Conservation (phyloP, 2,888 invertebrate species). For the Allygus modestus region DNA sequence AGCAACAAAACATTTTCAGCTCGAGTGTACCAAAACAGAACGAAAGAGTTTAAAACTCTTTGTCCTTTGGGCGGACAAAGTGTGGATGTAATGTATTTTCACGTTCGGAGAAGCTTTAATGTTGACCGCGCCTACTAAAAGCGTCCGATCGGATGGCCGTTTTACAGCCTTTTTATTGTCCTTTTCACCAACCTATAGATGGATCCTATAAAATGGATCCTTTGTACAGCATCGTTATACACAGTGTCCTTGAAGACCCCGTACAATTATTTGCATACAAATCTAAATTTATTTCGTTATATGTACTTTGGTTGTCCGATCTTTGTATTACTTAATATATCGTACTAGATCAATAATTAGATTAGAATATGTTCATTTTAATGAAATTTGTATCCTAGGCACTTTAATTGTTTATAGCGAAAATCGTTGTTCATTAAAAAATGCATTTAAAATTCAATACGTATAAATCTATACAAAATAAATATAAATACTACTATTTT, state of each 20-base stretch:
- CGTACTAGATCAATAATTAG: too few relatives aligned
- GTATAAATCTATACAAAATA: too few relatives aligned
- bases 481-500: too few relatives aligned
- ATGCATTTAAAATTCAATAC: too few relatives aligned
- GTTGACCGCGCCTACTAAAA: conserved; percentile 44
- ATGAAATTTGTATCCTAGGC: too few relatives aligned
- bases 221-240: conserved; percentile 6
- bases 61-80: conserved; percentile 23
- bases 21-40: background rate
- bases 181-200: conserved; percentile 29
- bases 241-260: background rate
- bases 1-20: conserved; percentile 11
- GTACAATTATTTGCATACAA: background rate
- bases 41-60: conserved; percentile 15
- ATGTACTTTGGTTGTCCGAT: too few relatives aligned
- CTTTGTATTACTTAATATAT: too few relatives aligned
- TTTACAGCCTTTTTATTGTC: conserved; percentile 36
- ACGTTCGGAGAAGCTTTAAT: conserved; percentile 30
- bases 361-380: too few relatives aligned
- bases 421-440: too few relatives aligned
- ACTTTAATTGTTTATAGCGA: too few relatives aligned
- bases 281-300: background rate
- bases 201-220: background rate
- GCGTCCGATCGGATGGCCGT: conserved; percentile 23
- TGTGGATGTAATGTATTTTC: conserved; percentile 41